phyloP scores from a whole-genome alignment of 2,888 invertebrate genomes.

The Geotrupes spiniger region DNA sequence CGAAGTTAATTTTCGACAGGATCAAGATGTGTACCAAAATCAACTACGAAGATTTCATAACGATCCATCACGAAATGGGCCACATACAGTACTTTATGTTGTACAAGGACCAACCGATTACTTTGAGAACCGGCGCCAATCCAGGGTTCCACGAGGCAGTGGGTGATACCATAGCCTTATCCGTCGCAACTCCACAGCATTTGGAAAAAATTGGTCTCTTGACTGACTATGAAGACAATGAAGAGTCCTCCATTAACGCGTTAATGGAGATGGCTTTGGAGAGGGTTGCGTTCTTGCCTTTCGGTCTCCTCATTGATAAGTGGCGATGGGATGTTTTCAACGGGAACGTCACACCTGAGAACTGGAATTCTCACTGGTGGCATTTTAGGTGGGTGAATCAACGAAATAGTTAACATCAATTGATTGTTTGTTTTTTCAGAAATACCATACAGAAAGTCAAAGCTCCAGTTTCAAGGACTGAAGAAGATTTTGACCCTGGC shows the following conservation, averaged over 20 bases:
- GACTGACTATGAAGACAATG: slow-evolving; percentile 39
- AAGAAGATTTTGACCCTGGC: slow-evolving; percentile 50
- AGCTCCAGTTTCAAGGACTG: slow-evolving; percentile 45
- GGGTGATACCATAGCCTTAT: slow-evolving; percentile 60
- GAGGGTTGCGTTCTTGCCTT: slow-evolving; percentile 56
- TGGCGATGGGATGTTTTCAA: slow-evolving; percentile 58
- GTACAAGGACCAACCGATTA: slow-evolving; percentile 56
- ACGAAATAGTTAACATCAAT: no score
- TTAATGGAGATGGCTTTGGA: slow-evolving; percentile 51
- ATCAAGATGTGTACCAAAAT: slow-evolving; percentile 61
- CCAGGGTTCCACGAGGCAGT: slow-evolving; percentile 65
- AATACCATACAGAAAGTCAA: slow-evolving; percentile 49
- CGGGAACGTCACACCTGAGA: slow-evolving; percentile 44
- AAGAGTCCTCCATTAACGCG: slow-evolving; percentile 50
- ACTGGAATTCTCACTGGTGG: slow-evolving; percentile 52
- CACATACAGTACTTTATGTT: slow-evolving; percentile 64
- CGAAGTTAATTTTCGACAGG: slow-evolving; percentile 37
- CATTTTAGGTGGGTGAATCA: slow-evolving; percentile 29
- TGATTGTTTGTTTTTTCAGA: slow-evolving; percentile 33
- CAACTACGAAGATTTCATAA: slow-evolving; percentile 58
- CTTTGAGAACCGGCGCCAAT: slow-evolving; percentile 55
- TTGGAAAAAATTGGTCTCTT: slow-evolving; percentile 49
- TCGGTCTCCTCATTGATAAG: slow-evolving; percentile 55
- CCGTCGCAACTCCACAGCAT: slow-evolving; percentile 55
- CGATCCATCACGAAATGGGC: slow-evolving; percentile 72